Conservation (phyloP, 2,888 invertebrate species). For the Steromphala cineraria region DNA sequence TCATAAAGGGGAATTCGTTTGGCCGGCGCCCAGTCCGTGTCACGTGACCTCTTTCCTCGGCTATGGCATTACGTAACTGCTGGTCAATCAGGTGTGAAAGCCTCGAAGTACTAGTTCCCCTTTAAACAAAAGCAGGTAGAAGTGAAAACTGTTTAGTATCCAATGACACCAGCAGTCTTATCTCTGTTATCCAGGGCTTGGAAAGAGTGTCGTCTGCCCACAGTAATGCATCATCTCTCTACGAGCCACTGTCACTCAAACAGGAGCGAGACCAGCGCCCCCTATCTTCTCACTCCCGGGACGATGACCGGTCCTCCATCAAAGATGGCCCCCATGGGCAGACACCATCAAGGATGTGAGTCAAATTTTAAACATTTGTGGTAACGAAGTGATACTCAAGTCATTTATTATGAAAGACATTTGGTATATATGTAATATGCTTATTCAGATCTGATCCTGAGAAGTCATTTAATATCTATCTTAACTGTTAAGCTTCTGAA, state of each 20-base stretch:
- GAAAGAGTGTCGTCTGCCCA: constrained; percentile 59
- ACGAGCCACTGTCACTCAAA: constrained; percentile 57
- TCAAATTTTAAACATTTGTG: background rate
- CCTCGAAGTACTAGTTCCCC: too few relatives aligned
- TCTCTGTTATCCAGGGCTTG: constrained; percentile 41
- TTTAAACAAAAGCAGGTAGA: background rate
- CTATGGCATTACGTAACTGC: too few relatives aligned
- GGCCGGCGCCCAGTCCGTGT: too few relatives aligned
- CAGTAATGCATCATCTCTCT: constrained; percentile 54
- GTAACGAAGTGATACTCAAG: too few relatives aligned
- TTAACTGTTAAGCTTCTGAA: too few relatives aligned
- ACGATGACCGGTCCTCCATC: constrained; percentile 58
- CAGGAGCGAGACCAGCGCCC: constrained; percentile 60
- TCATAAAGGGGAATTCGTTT: too few relatives aligned
- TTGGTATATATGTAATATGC: too few relatives aligned
- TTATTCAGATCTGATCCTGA: too few relatives aligned
- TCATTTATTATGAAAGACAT: too few relatives aligned
- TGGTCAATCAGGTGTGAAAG: too few relatives aligned
- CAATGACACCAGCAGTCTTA: background rate
- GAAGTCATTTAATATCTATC: too few relatives aligned
- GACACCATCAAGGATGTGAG: constrained; percentile 41
- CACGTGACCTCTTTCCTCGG: too few relatives aligned
- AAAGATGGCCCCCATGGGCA: constrained; percentile 44
- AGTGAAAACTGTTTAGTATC: background rate
- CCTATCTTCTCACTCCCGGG: constrained; percentile 63